Percentiles rank a stretch among this genome's conserved stretches.
phyloP scores from a whole-genome alignment of 2,113 vertebrate genomes.

The Paramormyrops kingsleyae region DNA sequence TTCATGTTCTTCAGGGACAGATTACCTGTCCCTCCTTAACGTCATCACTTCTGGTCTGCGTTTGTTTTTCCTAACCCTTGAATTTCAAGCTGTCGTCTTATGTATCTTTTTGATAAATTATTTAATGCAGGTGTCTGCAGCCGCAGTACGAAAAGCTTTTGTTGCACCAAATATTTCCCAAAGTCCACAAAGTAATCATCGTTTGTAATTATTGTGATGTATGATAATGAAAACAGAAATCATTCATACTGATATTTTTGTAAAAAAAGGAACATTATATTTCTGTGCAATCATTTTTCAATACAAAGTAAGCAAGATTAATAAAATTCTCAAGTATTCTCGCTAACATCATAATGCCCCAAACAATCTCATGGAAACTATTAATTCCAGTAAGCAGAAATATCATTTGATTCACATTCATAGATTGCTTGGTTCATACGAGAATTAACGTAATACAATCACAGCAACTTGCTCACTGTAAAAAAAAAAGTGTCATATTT shows the following conservation, averaged over 20 bases:
- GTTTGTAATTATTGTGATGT: not conserved
- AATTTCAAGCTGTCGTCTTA: not conserved
- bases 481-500: not conserved
- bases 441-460: slow-evolving; percentile 8
- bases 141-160: not conserved
- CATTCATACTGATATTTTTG: slow-evolving; percentile 2
- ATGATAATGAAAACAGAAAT: not conserved
- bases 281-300: slow-evolving; percentile 32
- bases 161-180: not conserved
- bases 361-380: slow-evolving; percentile 45
- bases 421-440: slow-evolving; percentile 48
- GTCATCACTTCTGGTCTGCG: not conserved
- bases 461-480: slow-evolving; percentile 1
- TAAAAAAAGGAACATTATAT: slow-evolving; percentile 47
- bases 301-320: slow-evolving; percentile 43
- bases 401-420: slow-evolving; percentile 56
- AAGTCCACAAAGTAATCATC: not conserved
- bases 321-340: slow-evolving; percentile 15
- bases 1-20: not conserved
- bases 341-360: slow-evolving; percentile 21
- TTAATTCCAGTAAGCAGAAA: slow-evolving; percentile 41
- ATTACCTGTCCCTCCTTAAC: not conserved
- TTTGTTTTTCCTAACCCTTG: not conserved
- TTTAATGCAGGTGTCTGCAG: not conserved
- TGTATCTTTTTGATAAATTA: not conserved